These are phyloP conservation scores for Marisa cornuarietis DNA, from an alignment of 1,140 invertebrate genomes.

Conservation along the genomic window DNA sequence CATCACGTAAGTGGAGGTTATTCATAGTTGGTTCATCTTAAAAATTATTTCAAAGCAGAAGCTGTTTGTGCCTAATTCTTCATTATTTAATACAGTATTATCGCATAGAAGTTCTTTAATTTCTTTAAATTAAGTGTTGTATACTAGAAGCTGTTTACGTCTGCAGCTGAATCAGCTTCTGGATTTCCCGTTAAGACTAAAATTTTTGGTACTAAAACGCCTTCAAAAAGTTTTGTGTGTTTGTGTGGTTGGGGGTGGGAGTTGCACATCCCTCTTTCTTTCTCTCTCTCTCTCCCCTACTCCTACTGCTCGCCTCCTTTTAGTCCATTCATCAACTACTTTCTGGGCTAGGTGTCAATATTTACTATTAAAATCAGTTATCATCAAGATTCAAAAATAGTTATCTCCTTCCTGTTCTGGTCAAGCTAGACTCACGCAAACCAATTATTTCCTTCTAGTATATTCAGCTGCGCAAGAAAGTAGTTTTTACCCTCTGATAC, in stretches of 20 bases:
- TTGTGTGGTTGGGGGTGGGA: not conserved
- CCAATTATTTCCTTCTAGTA: too few species aligned
- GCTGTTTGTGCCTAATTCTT: not conserved
- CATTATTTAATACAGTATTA: not conserved
- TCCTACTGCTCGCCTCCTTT: not conserved
- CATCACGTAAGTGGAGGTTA: conserved; percentile 66
- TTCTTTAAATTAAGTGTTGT: too few species aligned
- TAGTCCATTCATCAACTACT: not conserved
- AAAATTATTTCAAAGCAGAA: not conserved
- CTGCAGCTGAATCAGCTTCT: conserved; percentile 3
- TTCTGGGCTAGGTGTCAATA: not conserved
- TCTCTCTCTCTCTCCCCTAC: not conserved
- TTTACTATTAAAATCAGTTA: not conserved
- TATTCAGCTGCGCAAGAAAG: too few species aligned
- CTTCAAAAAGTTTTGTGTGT: not conserved
- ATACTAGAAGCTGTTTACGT: too few species aligned
- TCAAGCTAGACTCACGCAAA: too few species aligned
- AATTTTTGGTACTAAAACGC: too few species aligned
- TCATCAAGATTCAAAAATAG: too few species aligned
- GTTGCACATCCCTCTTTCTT: not conserved
- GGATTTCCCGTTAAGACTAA: not conserved
- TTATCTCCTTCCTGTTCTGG: too few species aligned
- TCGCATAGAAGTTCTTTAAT: too few species aligned
- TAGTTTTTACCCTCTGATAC: too few species aligned
- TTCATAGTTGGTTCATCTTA: not conserved